Percentiles rank a stretch among this genome's conserved stretches.
phyloP scores from a whole-genome alignment of 1,140 invertebrate genomes.

The Stenopsyche tienmushanensis region DNA sequence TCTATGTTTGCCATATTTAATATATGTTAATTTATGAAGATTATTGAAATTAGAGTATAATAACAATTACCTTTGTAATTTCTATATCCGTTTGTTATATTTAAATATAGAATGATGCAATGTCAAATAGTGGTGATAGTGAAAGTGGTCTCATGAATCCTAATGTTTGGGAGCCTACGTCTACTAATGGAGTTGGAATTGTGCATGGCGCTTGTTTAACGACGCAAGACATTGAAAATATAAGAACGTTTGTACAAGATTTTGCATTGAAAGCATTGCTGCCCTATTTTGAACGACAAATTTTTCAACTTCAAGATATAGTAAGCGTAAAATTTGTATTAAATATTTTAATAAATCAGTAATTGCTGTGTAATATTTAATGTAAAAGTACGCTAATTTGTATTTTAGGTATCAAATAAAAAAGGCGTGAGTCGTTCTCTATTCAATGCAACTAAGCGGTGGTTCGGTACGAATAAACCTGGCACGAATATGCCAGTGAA shows the following conservation, averaged over 20 bases:
- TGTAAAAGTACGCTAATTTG: constrained; percentile 8
- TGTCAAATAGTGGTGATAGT: constrained; percentile 60
- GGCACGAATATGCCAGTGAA: constrained; percentile 70
- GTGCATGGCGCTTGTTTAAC: constrained; percentile 75
- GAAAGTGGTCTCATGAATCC: constrained; percentile 59
- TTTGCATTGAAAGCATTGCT: constrained; percentile 84
- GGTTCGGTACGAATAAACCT: constrained; percentile 89
- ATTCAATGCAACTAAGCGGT: constrained; percentile 90
- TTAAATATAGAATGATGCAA: constrained; percentile 48
- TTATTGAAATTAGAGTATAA: too few relatives aligned
- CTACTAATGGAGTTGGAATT: constrained; percentile 43
- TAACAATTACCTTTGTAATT: too few relatives aligned
- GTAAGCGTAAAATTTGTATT: constrained; percentile 52
- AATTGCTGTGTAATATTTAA: constrained; percentile 1
- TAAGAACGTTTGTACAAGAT: constrained; percentile 84
- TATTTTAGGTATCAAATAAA: constrained; percentile 69
- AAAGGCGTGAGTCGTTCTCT: constrained; percentile 91
- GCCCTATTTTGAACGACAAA: constrained; percentile 87
- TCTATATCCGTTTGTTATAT: background rate
- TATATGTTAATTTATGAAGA: too few relatives aligned
- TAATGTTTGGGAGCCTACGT: constrained; percentile 61
- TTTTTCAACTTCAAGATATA: constrained; percentile 79
- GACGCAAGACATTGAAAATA: constrained; percentile 77
- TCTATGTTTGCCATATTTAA: too few relatives aligned
- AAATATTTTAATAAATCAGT: background rate